Percentiles rank a stretch among this genome's conserved stretches.
phyloP scores from a whole-genome alignment of 2,888 invertebrate genomes.

The Nomada lathburiana region DNA sequence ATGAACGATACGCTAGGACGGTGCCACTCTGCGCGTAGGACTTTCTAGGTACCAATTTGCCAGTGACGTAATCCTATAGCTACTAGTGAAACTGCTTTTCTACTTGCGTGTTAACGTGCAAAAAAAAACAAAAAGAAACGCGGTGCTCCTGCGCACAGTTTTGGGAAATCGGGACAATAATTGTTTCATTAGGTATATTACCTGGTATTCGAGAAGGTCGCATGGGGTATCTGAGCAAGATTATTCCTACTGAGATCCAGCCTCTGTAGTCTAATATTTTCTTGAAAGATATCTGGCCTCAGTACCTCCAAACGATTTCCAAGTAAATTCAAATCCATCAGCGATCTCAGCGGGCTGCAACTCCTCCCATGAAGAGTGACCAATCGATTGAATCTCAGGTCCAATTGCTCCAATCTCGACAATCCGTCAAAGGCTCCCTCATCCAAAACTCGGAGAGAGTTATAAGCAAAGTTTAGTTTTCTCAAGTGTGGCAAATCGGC shows the following conservation, averaged over 20 bases:
- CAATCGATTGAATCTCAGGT: conserved; percentile 91
- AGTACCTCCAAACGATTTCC: conserved; percentile 91
- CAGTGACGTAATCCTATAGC: conserved; percentile 76
- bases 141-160: not conserved
- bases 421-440: conserved; percentile 90
- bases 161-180: not conserved
- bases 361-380: conserved; percentile 88
- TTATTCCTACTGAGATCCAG: conserved; percentile 92
- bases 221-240: conserved; percentile 88
- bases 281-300: conserved; percentile 89
- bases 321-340: conserved; percentile 90
- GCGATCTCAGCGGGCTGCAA: conserved; percentile 87
- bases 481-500: conserved; percentile 89
- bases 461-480: conserved; percentile 90
- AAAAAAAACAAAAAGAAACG: conserved; percentile 6
- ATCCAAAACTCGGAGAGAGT: conserved; percentile 90
- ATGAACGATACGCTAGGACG: conserved; percentile 71
- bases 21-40: conserved; percentile 68
- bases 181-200: conserved; percentile 56
- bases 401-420: conserved; percentile 89
- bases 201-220: conserved; percentile 86
- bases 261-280: conserved; percentile 87
- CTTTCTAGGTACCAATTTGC: conserved; percentile 81
- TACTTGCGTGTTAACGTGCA: conserved; percentile 39
- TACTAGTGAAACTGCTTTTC: conserved; percentile 79